Evolutionary conservation across 2,797 vertebrate species (phyloP).

Genomic region (Buphagus erythrorhynchus): DNA sequence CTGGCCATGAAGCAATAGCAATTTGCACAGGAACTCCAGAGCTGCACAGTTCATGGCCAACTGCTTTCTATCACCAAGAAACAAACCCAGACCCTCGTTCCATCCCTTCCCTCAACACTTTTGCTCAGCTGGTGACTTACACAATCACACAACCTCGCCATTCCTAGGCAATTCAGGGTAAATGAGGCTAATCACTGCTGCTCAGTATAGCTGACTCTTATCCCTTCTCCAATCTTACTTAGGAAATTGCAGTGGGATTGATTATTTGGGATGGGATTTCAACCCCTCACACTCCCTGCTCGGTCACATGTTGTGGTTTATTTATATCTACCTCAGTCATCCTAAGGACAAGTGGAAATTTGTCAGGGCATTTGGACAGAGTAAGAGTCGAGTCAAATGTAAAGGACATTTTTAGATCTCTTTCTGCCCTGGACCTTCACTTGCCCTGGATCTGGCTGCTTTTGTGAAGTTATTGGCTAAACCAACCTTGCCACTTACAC

Average conservation of each 20-base stretch:
- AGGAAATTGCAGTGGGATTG: constrained; percentile 55
- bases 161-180: background rate
- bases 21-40: background rate
- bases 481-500: background rate
- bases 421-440: background rate
- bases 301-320: constrained; percentile 29
- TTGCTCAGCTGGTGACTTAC: background rate
- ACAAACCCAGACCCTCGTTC: background rate
- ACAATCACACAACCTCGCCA: background rate
- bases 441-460: background rate
- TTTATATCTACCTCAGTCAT: constrained; percentile 51
- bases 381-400: background rate
- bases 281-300: constrained; percentile 33
- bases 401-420: background rate
- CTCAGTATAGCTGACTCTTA: constrained; percentile 45
- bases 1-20: background rate
- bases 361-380: background rate
- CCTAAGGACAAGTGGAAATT: constrained; percentile 63
- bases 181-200: constrained; percentile 24
- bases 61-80: background rate
- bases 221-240: constrained; percentile 37
- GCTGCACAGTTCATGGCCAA: background rate
- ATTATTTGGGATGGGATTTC: constrained; percentile 70
- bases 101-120: background rate
- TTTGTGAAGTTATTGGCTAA: background rate